Evolutionary conservation across 2,113 vertebrate species (phyloP).

Genomic region (Stictonetta naevosa): DNA sequence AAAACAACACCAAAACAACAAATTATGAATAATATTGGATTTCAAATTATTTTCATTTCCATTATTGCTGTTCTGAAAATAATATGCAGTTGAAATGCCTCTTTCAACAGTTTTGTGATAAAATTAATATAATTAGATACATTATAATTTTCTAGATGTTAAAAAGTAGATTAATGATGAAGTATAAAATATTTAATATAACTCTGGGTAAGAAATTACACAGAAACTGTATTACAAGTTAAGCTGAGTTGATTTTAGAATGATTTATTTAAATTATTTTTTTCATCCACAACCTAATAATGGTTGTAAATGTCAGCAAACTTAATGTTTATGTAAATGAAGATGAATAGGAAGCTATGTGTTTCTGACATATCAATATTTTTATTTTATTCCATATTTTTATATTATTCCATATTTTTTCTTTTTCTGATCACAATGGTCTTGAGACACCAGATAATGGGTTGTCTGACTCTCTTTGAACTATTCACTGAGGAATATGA

Average conservation of each 20-base stretch:
- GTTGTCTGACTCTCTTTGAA: neutral
- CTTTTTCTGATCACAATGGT: neutral
- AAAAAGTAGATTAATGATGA: conserved; percentile 35
- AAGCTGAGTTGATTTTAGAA: conserved; percentile 10
- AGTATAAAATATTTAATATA: conserved; percentile 39
- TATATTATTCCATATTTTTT: neutral
- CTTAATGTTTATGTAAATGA: neutral
- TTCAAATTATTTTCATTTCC: conserved; percentile 49
- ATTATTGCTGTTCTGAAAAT: conserved; percentile 20
- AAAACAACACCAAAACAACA: conserved; percentile 40
- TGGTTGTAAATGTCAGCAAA: neutral
- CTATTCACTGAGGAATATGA: neutral
- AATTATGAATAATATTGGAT: conserved; percentile 1
- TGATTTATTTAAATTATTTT: conserved; percentile 32
- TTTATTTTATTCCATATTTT: neutral
- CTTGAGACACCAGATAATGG: neutral
- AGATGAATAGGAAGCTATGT: neutral
- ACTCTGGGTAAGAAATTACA: conserved; percentile 33
- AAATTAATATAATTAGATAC: conserved; percentile 50
- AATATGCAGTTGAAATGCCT: conserved; percentile 34
- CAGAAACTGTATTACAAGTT: conserved; percentile 12
- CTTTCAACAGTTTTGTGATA: conserved; percentile 20
- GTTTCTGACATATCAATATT: neutral
- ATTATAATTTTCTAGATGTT: conserved; percentile 38
- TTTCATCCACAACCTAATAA: conserved; percentile 27